Evolutionary conservation across 2,797 vertebrate species (phyloP).

Genomic region (Sebastes itinus): DNA sequence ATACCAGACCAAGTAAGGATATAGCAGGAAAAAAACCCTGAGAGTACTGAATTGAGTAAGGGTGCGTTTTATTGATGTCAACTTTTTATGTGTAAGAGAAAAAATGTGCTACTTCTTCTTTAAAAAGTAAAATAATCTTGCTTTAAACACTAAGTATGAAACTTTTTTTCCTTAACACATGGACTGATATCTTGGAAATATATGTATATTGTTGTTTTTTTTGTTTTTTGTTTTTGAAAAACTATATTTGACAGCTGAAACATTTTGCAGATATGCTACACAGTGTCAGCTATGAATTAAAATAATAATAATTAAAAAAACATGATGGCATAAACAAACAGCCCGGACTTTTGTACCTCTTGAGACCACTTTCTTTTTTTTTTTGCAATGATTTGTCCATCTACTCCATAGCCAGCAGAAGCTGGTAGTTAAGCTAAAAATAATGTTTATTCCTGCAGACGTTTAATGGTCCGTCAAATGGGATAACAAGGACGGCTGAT

Average conservation of each 20-base stretch:
- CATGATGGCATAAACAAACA: slow-evolving; percentile 35
- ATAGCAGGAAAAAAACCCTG: not conserved
- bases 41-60: not conserved
- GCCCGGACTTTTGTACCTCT: not conserved
- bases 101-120: not conserved
- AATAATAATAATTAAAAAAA: not conserved
- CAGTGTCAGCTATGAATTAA: slow-evolving; percentile 8
- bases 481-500: slow-evolving; percentile 87
- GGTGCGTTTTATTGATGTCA: not conserved
- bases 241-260: not conserved
- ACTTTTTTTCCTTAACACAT: too few relatives aligned
- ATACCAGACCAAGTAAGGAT: not conserved
- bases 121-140: not conserved
- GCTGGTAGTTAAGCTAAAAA: slow-evolving; percentile 79
- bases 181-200: not conserved
- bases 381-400: slow-evolving; percentile 56
- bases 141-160: not conserved
- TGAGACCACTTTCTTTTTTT: slow-evolving; percentile 26
- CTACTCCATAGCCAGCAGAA: slow-evolving; percentile 41
- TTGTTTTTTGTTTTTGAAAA: not conserved
- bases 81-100: not conserved
- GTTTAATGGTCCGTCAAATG: slow-evolving; percentile 87
- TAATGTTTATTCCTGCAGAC: slow-evolving; percentile 82
- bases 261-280: not conserved
- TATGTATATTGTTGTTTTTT: not conserved